These are phyloP conservation scores for Rhabdomys dilectus DNA, from an alignment of 2,113 vertebrate species.

Conservation along the genomic window DNA sequence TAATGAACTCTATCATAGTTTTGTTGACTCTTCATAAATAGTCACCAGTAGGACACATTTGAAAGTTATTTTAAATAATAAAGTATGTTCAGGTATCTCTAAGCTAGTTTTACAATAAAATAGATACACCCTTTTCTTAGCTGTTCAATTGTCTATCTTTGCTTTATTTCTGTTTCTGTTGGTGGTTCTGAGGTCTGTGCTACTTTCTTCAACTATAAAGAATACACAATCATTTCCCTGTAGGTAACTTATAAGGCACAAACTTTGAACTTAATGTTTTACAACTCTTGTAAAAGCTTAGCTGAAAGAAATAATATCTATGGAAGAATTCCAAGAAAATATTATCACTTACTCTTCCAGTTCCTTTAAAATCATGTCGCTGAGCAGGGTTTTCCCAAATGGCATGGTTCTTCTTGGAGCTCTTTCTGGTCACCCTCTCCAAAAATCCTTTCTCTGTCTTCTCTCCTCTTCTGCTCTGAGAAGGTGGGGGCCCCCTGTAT, in stretches of 20 bases:
- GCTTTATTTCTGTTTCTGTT: neutral
- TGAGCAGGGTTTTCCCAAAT: neutral
- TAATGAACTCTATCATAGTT: neutral
- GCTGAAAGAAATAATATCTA: neutral
- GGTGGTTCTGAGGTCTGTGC: neutral
- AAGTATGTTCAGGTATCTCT: neutral
- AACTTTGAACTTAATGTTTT: neutral
- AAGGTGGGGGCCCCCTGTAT: fast-evolving
- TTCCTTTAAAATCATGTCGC: conserved; percentile 3
- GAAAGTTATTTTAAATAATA: conserved; percentile 22
- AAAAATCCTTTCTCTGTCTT: too few relatives aligned
- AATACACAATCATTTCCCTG: neutral
- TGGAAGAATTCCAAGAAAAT: neutral
- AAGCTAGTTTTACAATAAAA: neutral
- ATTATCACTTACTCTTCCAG: neutral
- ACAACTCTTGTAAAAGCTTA: neutral
- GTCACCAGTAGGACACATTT: neutral
- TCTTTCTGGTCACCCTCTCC: too few relatives aligned
- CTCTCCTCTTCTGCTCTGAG: too few relatives aligned
- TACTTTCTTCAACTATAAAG: neutral
- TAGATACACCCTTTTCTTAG: neutral
- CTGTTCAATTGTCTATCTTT: neutral
- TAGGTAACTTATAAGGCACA: neutral
- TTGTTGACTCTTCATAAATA: conserved; percentile 10
- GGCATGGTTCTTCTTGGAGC: neutral